These are phyloP conservation scores for Tauraco hartlaubi DNA, from an alignment of 2,797 vertebrate species.

Conservation along the genomic window DNA sequence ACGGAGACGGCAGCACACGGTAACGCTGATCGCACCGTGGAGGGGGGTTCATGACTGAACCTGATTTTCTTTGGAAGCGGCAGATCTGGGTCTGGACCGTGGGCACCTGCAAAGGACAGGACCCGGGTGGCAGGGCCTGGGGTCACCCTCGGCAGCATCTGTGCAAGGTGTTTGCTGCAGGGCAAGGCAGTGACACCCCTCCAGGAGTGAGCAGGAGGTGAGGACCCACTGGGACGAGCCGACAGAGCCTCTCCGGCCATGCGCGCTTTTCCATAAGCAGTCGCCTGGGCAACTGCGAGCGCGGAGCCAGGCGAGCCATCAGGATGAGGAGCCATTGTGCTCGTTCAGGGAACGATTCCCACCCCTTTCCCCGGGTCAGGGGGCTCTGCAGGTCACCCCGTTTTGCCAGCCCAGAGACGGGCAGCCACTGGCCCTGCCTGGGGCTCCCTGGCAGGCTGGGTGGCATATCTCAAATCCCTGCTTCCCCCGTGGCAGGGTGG, in stretches of 20 bases:
- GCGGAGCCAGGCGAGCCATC: not conserved
- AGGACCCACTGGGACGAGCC: not conserved
- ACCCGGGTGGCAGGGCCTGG: rapidly evolving
- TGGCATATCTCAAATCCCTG: not conserved
- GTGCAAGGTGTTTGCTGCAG: not conserved
- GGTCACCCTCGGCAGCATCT: rapidly evolving
- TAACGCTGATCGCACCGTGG: rapidly evolving
- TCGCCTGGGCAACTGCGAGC: constrained; percentile 54
- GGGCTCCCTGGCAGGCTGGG: not conserved
- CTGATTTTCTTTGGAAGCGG: not conserved
- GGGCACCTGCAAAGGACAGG: not conserved
- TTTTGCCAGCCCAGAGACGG: not conserved
- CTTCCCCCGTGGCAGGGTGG: rapidly evolving
- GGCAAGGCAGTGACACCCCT: not conserved
- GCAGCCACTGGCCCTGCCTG: not conserved
- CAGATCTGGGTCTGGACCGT: not conserved
- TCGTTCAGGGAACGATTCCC: not conserved
- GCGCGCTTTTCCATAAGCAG: constrained; percentile 7
- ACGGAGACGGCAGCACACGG: not conserved
- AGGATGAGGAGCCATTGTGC: constrained; percentile 3
- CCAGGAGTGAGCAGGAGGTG: not conserved
- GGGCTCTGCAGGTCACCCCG: not conserved
- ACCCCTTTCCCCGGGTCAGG: not conserved
- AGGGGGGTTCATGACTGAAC: rapidly evolving
- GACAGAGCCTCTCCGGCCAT: not conserved